Conservation (phyloP, 2,797 vertebrate genomes). For the Tinamus major region DNA sequence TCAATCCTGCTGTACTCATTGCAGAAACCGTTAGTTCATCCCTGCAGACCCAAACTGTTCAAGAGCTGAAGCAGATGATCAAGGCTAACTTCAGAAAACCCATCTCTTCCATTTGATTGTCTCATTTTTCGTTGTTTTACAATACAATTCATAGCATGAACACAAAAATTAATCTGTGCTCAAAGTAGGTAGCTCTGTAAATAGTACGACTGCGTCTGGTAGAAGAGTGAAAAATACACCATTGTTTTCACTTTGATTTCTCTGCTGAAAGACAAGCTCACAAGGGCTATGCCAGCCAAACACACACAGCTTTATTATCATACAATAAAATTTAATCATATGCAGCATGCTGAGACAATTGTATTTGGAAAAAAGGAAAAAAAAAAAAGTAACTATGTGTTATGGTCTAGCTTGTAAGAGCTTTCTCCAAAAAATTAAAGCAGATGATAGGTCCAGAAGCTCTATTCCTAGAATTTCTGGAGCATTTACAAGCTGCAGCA, state of each 20-base stretch:
- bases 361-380: not conserved
- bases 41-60: fast-evolving
- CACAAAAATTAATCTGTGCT: fast-evolving
- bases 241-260: fast-evolving
- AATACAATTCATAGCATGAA: fast-evolving
- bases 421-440: not conserved
- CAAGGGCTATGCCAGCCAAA: not conserved
- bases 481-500: not conserved
- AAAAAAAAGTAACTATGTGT: not conserved
- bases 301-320: not conserved
- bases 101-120: not conserved
- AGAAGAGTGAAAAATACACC: not conserved
- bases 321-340: not conserved
- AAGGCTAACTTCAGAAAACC: not conserved
- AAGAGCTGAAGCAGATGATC: fast-evolving
- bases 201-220: fast-evolving
- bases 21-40: fast-evolving
- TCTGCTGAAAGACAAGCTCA: not conserved
- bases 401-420: not conserved
- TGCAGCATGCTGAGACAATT: not conserved
- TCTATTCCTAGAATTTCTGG: not conserved
- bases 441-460: not conserved
- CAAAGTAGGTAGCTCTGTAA: fast-evolving
- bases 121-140: not conserved
- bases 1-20: fast-evolving